Base-by-base conservation (phyloP, 2,888 invertebrate genomes). In the Plebejus argus region DNA sequence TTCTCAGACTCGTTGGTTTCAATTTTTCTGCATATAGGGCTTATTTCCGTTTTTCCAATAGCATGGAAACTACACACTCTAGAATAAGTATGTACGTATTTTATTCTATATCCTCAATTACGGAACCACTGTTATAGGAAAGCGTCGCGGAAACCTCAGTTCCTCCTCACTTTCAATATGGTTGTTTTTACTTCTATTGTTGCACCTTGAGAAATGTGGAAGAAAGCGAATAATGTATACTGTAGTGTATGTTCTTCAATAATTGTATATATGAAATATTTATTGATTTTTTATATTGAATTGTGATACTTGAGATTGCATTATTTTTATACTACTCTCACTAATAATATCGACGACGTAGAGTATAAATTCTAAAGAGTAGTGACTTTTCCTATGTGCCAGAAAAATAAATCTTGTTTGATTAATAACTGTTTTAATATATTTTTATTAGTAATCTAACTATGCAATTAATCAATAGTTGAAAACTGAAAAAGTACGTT, bases 141-240 rank as follows among this genome's bases (percentile, higher is more conserved):
- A 71, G 71, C 20, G 71, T 20, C 18, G 12, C 71, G 71, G 71
- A 71, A 71, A 71, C 39, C n/a, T n/a, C 6, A 20, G 71, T 71
- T 71, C 71, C 71, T 71, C 39, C 7, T 71, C 71, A 23, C 71
- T 71, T 71, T 71, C 71, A 71, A 71, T 70, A 70, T 18, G 35
- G 35, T 0, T 8, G 71, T 71, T 71, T 71, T 71, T 71, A 71
- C 10, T n/a, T 6, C 35, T 39, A 71, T 71, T 71, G 71, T 71
- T 45, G 39, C 39, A 35, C 71, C 35, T 39, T 71, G 71, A 71
- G 71, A 71, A 71, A 39, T 39, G 71, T 71, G n/a, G 35, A 39
- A 20, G 71, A 39, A 71, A 71, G 71, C 71, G n/a, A 66, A 61
- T 61, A 61, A 61, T 61, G 28, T 66, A 66, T 12, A 45, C 10